A percentile compares a stretch with the other conserved stretches of the same genome.
Evolutionary conservation across 2,113 vertebrate species (phyloP).

Genomic region (Recurvirostra avosetta): DNA sequence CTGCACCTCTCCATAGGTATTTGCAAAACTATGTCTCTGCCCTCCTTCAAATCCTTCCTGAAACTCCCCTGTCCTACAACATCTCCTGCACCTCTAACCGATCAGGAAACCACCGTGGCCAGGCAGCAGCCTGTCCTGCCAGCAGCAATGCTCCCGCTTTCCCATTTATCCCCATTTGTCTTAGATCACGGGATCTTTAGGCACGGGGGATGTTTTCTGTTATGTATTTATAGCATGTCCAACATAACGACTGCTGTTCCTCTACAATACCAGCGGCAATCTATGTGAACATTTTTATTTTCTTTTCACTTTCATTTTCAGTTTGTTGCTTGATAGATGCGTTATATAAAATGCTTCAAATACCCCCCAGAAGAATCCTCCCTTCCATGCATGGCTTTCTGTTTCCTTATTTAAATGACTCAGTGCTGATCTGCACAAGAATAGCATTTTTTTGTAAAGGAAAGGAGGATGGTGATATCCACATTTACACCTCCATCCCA

Average conservation of each 20-base stretch:
- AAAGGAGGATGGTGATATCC: neutral
- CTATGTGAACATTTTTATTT: neutral
- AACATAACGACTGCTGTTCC: neutral
- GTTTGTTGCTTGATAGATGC: neutral
- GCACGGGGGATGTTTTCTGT: neutral
- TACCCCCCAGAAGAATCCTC: neutral
- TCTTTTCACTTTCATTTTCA: neutral
- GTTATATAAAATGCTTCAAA: neutral
- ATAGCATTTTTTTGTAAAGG: neutral
- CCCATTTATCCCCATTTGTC: neutral
- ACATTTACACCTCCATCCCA: neutral
- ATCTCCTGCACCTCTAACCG: neutral
- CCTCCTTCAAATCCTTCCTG: neutral
- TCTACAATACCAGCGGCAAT: neutral
- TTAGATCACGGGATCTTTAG: neutral
- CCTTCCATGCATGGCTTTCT: neutral
- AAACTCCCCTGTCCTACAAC: neutral
- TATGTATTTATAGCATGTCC: neutral
- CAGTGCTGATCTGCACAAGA: neutral
- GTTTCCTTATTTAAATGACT: neutral
- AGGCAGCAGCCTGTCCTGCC: neutral
- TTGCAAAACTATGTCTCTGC: neutral
- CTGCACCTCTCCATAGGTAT: neutral
- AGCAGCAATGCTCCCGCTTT: neutral
- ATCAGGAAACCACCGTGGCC: neutral